Percentiles rank a stretch among this genome's conserved stretches.
phyloP scores from a whole-genome alignment of 2,797 vertebrate species.

The Falco novaeseelandiae region DNA sequence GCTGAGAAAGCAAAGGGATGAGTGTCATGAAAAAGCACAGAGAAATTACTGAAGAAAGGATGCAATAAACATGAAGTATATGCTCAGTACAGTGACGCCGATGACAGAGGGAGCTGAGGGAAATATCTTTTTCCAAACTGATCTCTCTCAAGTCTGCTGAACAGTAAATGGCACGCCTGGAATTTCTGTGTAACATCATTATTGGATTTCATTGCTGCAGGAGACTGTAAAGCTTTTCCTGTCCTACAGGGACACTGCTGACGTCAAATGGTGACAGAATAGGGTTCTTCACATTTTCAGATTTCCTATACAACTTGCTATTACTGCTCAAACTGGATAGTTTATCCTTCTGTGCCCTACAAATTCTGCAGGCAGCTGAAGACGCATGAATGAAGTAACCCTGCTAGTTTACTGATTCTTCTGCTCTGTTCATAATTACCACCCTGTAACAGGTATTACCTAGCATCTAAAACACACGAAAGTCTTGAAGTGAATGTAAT shows the following conservation, averaged over 20 bases:
- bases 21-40: background rate
- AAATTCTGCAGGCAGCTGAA: background rate
- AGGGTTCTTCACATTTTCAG: background rate
- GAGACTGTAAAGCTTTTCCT: background rate
- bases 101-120: background rate
- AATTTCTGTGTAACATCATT: background rate
- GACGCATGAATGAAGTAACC: background rate
- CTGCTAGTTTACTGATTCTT: background rate
- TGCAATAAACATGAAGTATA: background rate
- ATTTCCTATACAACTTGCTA: background rate
- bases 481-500: conserved; percentile 3
- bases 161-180: background rate
- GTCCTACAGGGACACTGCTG: background rate
- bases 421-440: background rate
- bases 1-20: background rate
- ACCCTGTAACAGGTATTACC: background rate
- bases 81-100: background rate
- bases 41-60: background rate
- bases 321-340: background rate
- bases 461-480: conserved; percentile 2
- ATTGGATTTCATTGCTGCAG: background rate
- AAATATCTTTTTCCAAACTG: background rate
- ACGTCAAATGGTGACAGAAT: background rate
- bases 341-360: background rate
- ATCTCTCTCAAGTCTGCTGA: background rate